Evolutionary conservation across 2,113 vertebrate species (phyloP), one percentile per base, ranked within the genome.

Genomic region (Lathamus discolor): DNA sequence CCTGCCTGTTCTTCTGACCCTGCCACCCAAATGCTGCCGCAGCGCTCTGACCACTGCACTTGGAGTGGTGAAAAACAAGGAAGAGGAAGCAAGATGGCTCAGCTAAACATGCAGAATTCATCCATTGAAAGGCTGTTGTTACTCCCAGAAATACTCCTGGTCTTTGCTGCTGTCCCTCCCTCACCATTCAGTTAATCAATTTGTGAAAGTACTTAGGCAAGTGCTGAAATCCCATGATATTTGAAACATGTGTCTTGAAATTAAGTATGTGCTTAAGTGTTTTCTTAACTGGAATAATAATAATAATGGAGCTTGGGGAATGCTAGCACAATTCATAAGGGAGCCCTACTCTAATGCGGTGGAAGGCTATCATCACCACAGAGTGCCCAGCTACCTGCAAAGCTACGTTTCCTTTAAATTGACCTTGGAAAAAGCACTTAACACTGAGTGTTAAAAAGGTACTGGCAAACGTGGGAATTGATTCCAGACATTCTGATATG

Each of bases 1-100:
- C 8, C 5, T 44, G 8, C 5, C 20, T 68, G 2, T 8, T 73
- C 8, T 7, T 39, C 67, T 73, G 4, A 7, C n/a, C 7, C 13
- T 10, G 17, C 41, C 11, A 48, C 10, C 9, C 20, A 52, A 41
- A 66, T 12, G 8, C 5, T 67, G 14, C 17, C 1, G 1, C 24
- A 57, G 17, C 1, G 2, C 18, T 78, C 2, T 3, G 17, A 29
- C 3, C 29, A n/a, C 7, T 1, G 0, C 10, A 55, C 1, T 1
- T 55, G 31, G 24, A 68, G 24, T 10, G 1, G 15, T 29, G 16
- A 15, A 57, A 88, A 88, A 5, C 22, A 44, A 79, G 57, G 49
- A 43, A 2, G 59, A 76, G 5, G 7, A 3, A 64, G 9, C 1
- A 1, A 44, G 9, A 23, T 22, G 17, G 13, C 4, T 48, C 10